Base-by-base conservation (phyloP, 2,113 vertebrate genomes). In the Oplegnathus fasciatus region DNA sequence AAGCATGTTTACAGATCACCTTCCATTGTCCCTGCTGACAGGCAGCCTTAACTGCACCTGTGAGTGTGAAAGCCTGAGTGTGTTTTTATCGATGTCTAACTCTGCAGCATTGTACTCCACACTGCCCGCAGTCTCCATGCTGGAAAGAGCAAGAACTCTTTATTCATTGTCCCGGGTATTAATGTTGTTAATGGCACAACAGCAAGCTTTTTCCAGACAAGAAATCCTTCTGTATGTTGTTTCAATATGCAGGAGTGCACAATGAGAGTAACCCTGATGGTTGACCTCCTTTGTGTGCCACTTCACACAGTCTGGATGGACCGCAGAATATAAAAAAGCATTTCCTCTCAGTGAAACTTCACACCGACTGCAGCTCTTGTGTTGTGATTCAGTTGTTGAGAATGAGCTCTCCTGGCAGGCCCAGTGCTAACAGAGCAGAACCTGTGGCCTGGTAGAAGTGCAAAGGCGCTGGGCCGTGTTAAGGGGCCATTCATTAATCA, bases 401-500 rank as follows among this genome's bases (percentile, higher is more conserved):
- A 82, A 66, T 22, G 44, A 87, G 69, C 76, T 72, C 55, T 64
- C n/a, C 74, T 72, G 55, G 62, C 68, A 32, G 55, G 74, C 24
- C 66, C 0, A 14, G 52, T 60, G 62, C 81, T 58, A 88, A 80
- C 85, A 72, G 86, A 85, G 84, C 85, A 82, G 78, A 87, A 84
- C 86, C 62, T 40, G 75, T 72, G 82, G 55, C 48, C 85, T 26
- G 74, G 34, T 71, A 24, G 46, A 79, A 62, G 74, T 6, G 61
- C 24, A 80, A 44, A 85, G 83, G 75, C 68, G 17, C 60, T 85
- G 85, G 84, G 26, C 66, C 30, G 50, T 75, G 71, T 81, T 82
- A 80, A 72, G 73, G 40, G 55, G 22, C 32, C 9, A 10, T 79
- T 87, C 91, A 91, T 92, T 91, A 89, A 90, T 93, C 87, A 91